Percentiles rank a stretch among this genome's conserved stretches.
Conservation (phyloP, 1,140 invertebrate species). For the Lepidurus packardi region DNA sequence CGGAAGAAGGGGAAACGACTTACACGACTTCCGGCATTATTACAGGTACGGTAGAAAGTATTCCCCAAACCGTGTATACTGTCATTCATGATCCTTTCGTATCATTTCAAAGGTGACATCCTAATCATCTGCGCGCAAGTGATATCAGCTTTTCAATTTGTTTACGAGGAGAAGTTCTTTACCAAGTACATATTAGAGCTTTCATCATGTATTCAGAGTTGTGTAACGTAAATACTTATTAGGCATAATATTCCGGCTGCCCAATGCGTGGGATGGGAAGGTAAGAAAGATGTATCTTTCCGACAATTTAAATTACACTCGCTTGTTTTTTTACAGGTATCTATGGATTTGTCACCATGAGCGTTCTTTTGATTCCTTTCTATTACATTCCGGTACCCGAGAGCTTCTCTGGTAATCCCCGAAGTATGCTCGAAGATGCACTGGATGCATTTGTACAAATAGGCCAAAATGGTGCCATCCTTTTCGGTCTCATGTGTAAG, state of each 20-base stretch:
- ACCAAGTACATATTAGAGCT: slow-evolving; percentile 72
- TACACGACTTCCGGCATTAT: slow-evolving; percentile 3
- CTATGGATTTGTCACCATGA: slow-evolving; percentile 75
- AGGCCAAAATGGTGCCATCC: slow-evolving; percentile 56
- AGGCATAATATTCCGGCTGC: background rate
- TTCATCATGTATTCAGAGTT: slow-evolving; percentile 51
- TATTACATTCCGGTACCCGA: slow-evolving; percentile 71
- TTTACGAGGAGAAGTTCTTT: slow-evolving; percentile 88
- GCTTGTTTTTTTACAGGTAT: slow-evolving; percentile 81
- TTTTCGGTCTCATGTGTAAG: slow-evolving; percentile 61
- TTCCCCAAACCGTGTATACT: background rate
- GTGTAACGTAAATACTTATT: background rate
- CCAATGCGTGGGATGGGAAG: background rate
- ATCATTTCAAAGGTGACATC: slow-evolving; percentile 72
- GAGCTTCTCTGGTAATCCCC: slow-evolving; percentile 69
- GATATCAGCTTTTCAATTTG: slow-evolving; percentile 85
- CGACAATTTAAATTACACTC: slow-evolving; percentile 55
- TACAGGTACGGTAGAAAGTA: background rate
- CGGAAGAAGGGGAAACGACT: background rate
- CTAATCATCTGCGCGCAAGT: slow-evolving; percentile 87
- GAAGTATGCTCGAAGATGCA: slow-evolving; percentile 75
- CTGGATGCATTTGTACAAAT: slow-evolving; percentile 79
- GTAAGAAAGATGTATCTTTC: background rate
- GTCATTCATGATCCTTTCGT: background rate
- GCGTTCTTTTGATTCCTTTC: slow-evolving; percentile 69